Percentiles rank a stretch among this genome's conserved stretches.
Evolutionary conservation across 1,140 invertebrate genomes (phyloP).

Genomic region (Magallana gigas): DNA sequence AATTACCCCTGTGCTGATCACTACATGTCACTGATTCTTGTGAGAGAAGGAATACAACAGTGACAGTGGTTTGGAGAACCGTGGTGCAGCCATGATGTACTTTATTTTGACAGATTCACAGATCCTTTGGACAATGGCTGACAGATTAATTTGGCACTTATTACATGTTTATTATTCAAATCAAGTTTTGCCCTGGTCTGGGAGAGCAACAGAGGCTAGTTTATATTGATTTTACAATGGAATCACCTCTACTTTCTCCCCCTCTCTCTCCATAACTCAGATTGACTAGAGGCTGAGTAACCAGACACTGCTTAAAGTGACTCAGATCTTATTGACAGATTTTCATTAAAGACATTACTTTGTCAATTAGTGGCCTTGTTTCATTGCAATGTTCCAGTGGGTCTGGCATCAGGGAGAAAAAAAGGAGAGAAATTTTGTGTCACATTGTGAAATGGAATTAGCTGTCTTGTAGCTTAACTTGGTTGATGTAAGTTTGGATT

Average conservation of each 20-base stretch:
- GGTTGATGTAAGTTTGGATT: too few relatives aligned
- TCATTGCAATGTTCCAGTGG: slow-evolving; percentile 12
- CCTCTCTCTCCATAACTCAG: background rate
- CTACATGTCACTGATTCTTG: background rate
- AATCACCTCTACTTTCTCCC: background rate
- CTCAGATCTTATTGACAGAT: slow-evolving; percentile 37
- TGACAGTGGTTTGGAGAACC: background rate
- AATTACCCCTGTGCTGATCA: background rate
- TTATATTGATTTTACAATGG: background rate
- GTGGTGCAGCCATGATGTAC: background rate
- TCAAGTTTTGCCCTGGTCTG: background rate
- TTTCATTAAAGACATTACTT: slow-evolving; percentile 29
- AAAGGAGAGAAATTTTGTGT: slow-evolving; percentile 22
- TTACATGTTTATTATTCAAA: slow-evolving; percentile 32
- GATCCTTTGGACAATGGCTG: slow-evolving; percentile 4
- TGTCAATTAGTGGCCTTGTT: slow-evolving; percentile 17
- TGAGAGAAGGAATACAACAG: background rate
- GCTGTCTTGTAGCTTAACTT: background rate
- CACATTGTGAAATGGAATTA: background rate
- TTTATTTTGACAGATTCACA: background rate
- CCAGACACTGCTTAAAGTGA: slow-evolving; percentile 24
- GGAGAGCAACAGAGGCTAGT: slow-evolving; percentile 13
- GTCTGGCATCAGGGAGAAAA: background rate
- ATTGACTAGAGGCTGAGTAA: background rate
- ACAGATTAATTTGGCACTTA: slow-evolving; percentile 24